Evolutionary conservation across 2,888 invertebrate genomes (phyloP), one percentile per base, ranked within the genome.

Genomic region (Himalopsyche anomala): DNA sequence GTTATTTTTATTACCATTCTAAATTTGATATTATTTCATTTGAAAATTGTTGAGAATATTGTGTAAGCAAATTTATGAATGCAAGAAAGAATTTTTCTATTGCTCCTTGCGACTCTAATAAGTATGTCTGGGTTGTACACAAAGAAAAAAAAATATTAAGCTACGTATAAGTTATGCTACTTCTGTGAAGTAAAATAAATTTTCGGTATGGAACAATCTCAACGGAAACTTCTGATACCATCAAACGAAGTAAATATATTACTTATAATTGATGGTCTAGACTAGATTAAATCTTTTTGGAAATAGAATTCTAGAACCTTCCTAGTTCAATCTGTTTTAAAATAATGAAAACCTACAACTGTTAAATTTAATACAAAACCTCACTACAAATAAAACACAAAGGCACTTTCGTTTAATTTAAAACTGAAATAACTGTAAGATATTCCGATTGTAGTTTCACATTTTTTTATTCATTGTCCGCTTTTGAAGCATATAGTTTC

Each of bases 241-340:
- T 62, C 28, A 62, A 28, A 62, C 28, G 5, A 62, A 19, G 5
- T 11, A 62, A 62, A 19, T 62, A 19, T 62, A 2, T 62, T 19
- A 62, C 28, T 8, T 62, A 11, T 62, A 62, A 62, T 62, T 62
- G 62, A 62, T 62, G 62, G 62, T 62, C 62, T 62, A 62, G 62
- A 62, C 62, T 62, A 62, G 62, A 62, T 62, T 4, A 19, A 62
- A 62, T 62, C 62, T 62, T 62, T 62, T 62, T 28, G 11, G 5
- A 19, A 62, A 9, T 19, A 5, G 0, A 2, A 19, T 62, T 1
- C 4, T 19, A 9, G 62, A 62, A 11, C 9, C 62, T 28, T 3
- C 2, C 19, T 6, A 62, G 62, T 19, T 62, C 3, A 62, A 62
- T 62, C 28, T 62, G n/a, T 11, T 62, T 62, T 19, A 62, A 62